Conservation (phyloP, 2,113 vertebrate species). For the Carollia perspicillata region DNA sequence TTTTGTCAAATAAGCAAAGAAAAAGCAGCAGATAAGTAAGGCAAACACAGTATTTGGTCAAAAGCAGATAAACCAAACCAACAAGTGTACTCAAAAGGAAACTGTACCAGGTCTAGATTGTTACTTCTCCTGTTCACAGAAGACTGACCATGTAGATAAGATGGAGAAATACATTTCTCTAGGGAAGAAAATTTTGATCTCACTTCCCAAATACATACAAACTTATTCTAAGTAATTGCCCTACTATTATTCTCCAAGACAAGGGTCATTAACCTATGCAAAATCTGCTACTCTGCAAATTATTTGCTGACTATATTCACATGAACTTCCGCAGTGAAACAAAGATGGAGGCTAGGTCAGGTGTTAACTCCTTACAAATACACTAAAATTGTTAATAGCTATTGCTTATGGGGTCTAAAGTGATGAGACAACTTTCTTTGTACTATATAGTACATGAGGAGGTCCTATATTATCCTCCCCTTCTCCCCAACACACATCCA, state of each 20-base stretch:
- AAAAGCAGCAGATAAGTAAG: not conserved
- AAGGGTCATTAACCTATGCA: conserved; percentile 2
- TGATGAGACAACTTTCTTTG: not conserved
- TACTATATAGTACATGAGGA: not conserved
- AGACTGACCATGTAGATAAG: not conserved
- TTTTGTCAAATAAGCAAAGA: not conserved
- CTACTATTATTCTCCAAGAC: not conserved
- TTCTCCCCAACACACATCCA: not conserved
- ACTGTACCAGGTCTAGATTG: not conserved
- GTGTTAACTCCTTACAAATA: not conserved
- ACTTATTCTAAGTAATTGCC: conserved; percentile 1
- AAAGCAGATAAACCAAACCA: conserved; percentile 29
- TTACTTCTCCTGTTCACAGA: not conserved
- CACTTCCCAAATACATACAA: not conserved
- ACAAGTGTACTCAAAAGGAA: conserved; percentile 10
- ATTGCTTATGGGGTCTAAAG: not conserved
- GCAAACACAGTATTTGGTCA: not conserved
- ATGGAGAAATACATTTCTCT: conserved; percentile 20
- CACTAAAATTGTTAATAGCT: not conserved
- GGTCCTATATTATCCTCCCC: not conserved
- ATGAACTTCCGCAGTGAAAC: not conserved
- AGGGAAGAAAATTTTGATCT: not conserved
- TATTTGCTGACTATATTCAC: not conserved
- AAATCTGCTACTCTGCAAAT: conserved; percentile 2
- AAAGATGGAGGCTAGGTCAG: not conserved